Evolutionary conservation across 2,888 invertebrate species (phyloP).

Genomic region (Zonitis immaculata): DNA sequence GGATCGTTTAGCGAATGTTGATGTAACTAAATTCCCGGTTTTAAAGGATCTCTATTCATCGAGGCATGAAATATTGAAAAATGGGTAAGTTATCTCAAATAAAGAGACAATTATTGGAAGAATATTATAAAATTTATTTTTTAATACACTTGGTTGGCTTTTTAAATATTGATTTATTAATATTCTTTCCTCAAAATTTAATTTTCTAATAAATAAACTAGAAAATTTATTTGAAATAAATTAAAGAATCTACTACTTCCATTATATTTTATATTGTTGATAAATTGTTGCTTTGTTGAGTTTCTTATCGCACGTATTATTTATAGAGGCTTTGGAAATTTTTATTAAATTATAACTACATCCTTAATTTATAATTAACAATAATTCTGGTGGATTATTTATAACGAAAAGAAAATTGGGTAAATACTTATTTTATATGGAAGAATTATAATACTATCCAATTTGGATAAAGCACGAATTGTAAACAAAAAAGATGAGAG

Average conservation of each 20-base stretch:
- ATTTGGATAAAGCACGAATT: slow-evolving; percentile 21
- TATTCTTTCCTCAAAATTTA: too few relatives aligned
- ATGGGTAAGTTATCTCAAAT: not conserved
- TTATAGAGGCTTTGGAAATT: not conserved
- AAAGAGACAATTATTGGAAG: not conserved
- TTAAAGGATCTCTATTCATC: not conserved
- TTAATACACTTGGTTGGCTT: too few relatives aligned
- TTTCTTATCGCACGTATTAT: not conserved
- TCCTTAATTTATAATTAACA: not conserved
- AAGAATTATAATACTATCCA: slow-evolving; percentile 20
- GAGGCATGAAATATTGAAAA: not conserved
- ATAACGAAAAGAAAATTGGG: not conserved
- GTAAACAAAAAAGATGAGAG: slow-evolving; percentile 12
- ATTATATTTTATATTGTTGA: not conserved
- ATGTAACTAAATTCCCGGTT: not conserved
- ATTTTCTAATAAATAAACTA: too few relatives aligned
- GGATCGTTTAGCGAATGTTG: not conserved
- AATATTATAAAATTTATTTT: not conserved
- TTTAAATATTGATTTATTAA: too few relatives aligned
- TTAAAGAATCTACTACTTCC: too few relatives aligned
- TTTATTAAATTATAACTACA: not conserved
- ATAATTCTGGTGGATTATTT: not conserved
- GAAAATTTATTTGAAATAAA: too few relatives aligned
- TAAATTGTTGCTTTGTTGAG: not conserved
- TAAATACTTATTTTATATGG: slow-evolving; percentile 4